Percentiles rank a stretch among this genome's conserved stretches.
These are phyloP conservation scores for Buphagus erythrorhynchus DNA, from an alignment of 2,797 vertebrate genomes.

Conservation along the genomic window DNA sequence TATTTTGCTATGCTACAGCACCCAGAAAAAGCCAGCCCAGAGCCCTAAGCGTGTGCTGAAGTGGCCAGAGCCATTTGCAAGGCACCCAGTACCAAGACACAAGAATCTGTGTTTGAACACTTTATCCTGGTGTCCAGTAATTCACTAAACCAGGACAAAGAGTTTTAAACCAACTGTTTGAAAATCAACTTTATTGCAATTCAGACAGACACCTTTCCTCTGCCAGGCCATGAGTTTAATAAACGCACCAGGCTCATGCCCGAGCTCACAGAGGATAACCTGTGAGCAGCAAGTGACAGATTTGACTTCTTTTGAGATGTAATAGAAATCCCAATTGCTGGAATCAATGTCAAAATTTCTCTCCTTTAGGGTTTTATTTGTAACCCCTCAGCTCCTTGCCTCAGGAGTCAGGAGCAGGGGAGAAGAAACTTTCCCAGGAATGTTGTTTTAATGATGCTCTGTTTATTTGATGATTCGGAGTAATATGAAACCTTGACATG, in stretches of 20 bases:
- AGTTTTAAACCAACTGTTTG: background rate
- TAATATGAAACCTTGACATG: background rate
- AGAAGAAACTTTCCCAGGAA: background rate
- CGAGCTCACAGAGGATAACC: slow-evolving; percentile 41
- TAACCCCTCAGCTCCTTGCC: background rate
- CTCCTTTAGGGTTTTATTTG: background rate
- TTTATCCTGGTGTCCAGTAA: slow-evolving; percentile 15
- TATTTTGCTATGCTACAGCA: background rate
- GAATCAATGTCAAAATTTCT: slow-evolving; percentile 13
- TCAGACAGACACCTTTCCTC: slow-evolving; percentile 12
- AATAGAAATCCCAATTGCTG: slow-evolving; percentile 36
- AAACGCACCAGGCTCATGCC: slow-evolving; percentile 31
- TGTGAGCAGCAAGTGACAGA: slow-evolving; percentile 47
- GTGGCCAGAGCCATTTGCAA: background rate
- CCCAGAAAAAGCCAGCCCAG: background rate
- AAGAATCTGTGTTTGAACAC: background rate
- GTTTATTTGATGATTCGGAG: background rate
- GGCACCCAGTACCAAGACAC: background rate
- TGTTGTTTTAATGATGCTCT: background rate
- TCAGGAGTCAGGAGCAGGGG: background rate
- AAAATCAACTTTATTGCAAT: slow-evolving; percentile 3
- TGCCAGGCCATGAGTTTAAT: slow-evolving; percentile 2
- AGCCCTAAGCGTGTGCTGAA: background rate
- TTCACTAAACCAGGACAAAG: slow-evolving; percentile 7
- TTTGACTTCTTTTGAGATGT: slow-evolving; percentile 24